Evolutionary conservation across 2,888 invertebrate species (phyloP).

Genomic region (Nomada hirtipes): DNA sequence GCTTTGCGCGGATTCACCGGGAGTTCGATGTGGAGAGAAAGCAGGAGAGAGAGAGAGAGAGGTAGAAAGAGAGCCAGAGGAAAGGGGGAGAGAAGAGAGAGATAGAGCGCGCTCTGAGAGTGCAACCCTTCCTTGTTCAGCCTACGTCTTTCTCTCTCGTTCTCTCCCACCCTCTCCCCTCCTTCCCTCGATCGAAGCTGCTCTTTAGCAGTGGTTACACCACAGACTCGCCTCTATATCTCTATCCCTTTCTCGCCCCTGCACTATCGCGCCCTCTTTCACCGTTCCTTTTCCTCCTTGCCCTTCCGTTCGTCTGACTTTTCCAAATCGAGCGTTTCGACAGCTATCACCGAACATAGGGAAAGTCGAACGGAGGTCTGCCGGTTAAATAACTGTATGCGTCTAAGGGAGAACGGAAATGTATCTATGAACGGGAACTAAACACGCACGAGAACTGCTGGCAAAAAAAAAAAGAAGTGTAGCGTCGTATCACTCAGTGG

Average conservation of each 20-base stretch:
- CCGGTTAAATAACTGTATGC: too few species aligned
- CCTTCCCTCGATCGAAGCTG: conserved; percentile 73
- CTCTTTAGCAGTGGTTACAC: conserved; percentile 83
- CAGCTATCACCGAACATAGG: not conserved
- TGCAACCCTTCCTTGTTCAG: conserved; percentile 56
- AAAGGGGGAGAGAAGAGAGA: conserved; percentile 42
- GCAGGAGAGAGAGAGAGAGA: conserved; percentile 21
- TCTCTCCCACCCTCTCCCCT: conserved; percentile 60
- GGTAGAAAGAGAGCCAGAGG: conserved; percentile 12
- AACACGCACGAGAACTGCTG: conserved; percentile 2
- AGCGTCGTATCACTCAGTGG: not conserved
- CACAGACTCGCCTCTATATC: conserved; percentile 78
- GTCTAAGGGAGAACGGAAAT: not conserved
- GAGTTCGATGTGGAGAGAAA: conserved; percentile 56
- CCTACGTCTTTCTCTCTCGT: conserved; percentile 55
- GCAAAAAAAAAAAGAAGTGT: conserved; percentile 4
- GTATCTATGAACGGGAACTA: not conserved
- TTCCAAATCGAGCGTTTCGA: not conserved
- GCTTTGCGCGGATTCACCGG: conserved; percentile 66
- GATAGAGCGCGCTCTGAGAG: conserved; percentile 30
- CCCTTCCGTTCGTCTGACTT: conserved; percentile 36
- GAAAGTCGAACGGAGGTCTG: not conserved
- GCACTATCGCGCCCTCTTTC: conserved; percentile 24
- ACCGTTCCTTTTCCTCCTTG: conserved; percentile 6
- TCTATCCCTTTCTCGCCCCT: conserved; percentile 37